A percentile compares a stretch with the other conserved stretches of the same genome.
phyloP scores from a whole-genome alignment of 2,888 invertebrate genomes.

The Archaeoteleia sp. region DNA sequence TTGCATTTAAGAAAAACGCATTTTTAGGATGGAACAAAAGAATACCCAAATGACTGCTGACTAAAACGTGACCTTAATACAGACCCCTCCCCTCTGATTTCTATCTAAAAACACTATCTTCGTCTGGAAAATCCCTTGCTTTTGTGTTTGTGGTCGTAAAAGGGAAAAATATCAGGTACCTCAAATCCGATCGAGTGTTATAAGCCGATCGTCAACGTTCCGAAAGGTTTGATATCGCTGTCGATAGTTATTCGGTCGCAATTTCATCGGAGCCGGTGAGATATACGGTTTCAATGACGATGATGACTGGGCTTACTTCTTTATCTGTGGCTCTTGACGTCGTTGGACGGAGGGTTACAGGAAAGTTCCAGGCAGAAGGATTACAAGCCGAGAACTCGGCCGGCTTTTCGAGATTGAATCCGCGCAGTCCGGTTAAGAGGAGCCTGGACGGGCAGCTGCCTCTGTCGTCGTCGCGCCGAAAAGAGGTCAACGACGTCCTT shows the following conservation, averaged over 20 bases:
- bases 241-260: conserved; percentile 24
- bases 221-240: conserved; percentile 28
- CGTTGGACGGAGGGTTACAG: conserved; percentile 15
- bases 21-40: too few relatives aligned
- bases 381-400: conserved; percentile 42
- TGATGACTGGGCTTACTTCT: conserved; percentile 33
- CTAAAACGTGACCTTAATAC: too few relatives aligned
- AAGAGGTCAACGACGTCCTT: conserved; percentile 71
- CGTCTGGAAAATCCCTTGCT: too few relatives aligned
- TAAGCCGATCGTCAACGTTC: conserved; percentile 42
- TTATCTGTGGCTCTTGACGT: conserved; percentile 27
- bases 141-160: too few relatives aligned
- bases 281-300: conserved; percentile 27
- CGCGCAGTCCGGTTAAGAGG: conserved; percentile 60
- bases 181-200: conserved; percentile 40
- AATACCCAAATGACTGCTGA: too few relatives aligned
- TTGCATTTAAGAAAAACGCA: too few relatives aligned
- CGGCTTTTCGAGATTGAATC: conserved; percentile 63
- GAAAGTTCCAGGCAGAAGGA: conserved; percentile 26
- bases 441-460: conserved; percentile 49
- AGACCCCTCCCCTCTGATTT: too few relatives aligned
- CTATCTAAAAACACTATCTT: too few relatives aligned
- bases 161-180: conserved; percentile 14
- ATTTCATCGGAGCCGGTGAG: conserved; percentile 4
- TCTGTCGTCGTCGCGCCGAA: conserved; percentile 40